Conservation (phyloP, 1,140 invertebrate genomes). For the Drosophila subobscura region DNA sequence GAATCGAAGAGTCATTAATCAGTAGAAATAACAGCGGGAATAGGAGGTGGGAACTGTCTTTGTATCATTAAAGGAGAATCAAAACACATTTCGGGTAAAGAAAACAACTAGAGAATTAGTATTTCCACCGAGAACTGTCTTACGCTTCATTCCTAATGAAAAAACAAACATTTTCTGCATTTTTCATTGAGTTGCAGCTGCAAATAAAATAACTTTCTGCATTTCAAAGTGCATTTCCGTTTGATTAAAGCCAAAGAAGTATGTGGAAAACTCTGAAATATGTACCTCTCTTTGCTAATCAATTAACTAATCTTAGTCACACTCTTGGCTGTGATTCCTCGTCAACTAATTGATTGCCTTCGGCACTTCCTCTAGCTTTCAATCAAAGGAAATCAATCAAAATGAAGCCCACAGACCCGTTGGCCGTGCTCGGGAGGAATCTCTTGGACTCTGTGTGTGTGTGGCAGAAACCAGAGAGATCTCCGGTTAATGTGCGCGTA, state of each 20-base stretch:
- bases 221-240: conserved; percentile 7
- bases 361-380: conserved; percentile 34
- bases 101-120: too few species aligned
- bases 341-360: conserved; percentile 37
- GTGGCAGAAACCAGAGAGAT: conserved; percentile 34
- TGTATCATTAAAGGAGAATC: too few species aligned
- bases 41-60: conserved; percentile 16
- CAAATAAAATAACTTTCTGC: too few species aligned
- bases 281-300: conserved; percentile 14
- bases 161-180: too few species aligned
- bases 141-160: too few species aligned
- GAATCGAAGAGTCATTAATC: conserved; percentile 41
- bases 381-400: conserved; percentile 65
- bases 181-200: too few species aligned
- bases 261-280: background rate
- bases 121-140: too few species aligned
- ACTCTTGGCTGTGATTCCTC: conserved; percentile 7
- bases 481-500: conserved; percentile 60
- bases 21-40: conserved; percentile 27
- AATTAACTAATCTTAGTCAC: conserved; percentile 43
- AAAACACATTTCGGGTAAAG: too few species aligned
- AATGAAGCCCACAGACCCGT: background rate
- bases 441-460: conserved; percentile 30
- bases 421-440: conserved; percentile 5
- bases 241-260: background rate